Percentiles rank a stretch among this genome's conserved stretches.
Conservation (phyloP, 1,140 invertebrate species). For the Oncopeltus fasciatus region DNA sequence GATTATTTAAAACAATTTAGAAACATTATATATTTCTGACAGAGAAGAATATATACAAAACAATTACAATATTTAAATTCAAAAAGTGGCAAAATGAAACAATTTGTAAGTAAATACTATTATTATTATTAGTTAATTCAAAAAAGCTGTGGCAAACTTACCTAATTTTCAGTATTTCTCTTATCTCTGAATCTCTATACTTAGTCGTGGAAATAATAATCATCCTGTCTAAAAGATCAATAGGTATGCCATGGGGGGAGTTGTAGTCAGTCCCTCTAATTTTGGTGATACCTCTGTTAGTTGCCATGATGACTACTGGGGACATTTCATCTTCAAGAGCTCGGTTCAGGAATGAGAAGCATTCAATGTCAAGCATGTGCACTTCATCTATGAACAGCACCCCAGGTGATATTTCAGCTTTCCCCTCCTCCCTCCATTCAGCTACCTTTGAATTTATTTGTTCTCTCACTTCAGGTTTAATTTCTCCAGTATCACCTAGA, state of each 20-base stretch:
- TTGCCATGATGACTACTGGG: constrained; percentile 95
- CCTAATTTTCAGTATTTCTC: constrained; percentile 84
- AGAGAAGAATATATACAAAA: too few relatives aligned
- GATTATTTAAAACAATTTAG: too few relatives aligned
- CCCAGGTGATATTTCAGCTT: constrained; percentile 95
- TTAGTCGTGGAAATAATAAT: constrained; percentile 86
- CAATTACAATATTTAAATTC: too few relatives aligned
- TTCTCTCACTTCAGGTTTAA: constrained; percentile 92
- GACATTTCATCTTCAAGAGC: constrained; percentile 94
- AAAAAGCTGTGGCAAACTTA: too few relatives aligned
- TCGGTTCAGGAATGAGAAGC: constrained; percentile 94
- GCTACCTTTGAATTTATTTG: constrained; percentile 97
- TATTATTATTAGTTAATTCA: too few relatives aligned
- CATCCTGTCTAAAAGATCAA: constrained; percentile 89
- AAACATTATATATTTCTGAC: too few relatives aligned
- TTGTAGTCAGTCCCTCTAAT: constrained; percentile 85
- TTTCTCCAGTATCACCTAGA: constrained; percentile 92
- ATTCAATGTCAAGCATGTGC: constrained; percentile 98
- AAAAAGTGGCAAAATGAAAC: too few relatives aligned
- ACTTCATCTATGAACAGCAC: constrained; percentile 86
- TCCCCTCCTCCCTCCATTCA: constrained; percentile 98
- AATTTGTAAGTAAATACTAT: too few relatives aligned
- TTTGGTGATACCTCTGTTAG: constrained; percentile 91
- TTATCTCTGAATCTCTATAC: constrained; percentile 78
- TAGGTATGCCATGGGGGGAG: constrained; percentile 90